Percentiles rank a stretch among this genome's conserved stretches.
These are phyloP conservation scores for Lepidothrix coronata DNA, from an alignment of 2,113 vertebrate species.

Conservation along the genomic window DNA sequence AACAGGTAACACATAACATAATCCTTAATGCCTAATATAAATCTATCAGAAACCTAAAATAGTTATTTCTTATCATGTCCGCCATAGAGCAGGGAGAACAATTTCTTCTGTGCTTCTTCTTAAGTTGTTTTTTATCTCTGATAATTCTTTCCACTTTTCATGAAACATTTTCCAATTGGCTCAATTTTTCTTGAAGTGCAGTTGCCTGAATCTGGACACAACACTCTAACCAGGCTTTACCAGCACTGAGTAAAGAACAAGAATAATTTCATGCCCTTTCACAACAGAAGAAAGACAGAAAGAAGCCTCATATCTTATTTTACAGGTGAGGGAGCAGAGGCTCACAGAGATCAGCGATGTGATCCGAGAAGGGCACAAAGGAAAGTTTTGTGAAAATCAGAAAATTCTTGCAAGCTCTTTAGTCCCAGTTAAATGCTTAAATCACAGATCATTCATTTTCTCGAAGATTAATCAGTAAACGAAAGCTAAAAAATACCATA, in stretches of 20 bases:
- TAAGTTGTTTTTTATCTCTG: neutral
- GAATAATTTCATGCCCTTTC: neutral
- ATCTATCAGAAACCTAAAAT: neutral
- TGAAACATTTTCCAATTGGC: neutral
- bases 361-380: neutral
- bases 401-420: neutral
- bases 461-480: neutral
- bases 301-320: neutral
- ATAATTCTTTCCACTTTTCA: neutral
- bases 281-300: neutral
- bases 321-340: neutral
- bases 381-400: neutral
- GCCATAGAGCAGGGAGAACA: neutral
- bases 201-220: neutral
- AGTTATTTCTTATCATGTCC: neutral
- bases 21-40: neutral
- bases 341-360: fast-evolving
- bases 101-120: neutral
- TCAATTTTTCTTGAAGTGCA: neutral
- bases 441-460: neutral
- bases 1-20: fast-evolving
- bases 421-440: neutral
- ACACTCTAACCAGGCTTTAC: neutral
- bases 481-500: neutral
- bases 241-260: neutral